Evolutionary conservation across 2,113 vertebrate species (phyloP), one percentile per base, ranked within the genome.

Genomic region (Prionailurus bengalensis): DNA sequence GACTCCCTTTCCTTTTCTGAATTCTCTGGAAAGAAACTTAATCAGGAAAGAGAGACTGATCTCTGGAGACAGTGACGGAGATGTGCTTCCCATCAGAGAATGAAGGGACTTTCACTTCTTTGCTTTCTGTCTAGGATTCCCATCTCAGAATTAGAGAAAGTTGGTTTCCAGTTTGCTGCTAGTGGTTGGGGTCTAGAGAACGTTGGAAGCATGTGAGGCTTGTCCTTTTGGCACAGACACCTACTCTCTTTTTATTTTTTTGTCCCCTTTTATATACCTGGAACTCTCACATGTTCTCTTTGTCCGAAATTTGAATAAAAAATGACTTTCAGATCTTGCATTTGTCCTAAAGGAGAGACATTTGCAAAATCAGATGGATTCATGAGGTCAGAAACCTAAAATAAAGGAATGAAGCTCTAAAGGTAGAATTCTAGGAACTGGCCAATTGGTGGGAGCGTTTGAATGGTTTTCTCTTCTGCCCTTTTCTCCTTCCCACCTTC

Each of bases 351-450:
- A 58, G 36, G 51, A 88, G 51, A 82, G 31, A 71, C 73, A 15
- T 86, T 89, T 89, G 45, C 42, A 83, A 94, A 95, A 55, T 7
- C 51, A 94, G 45, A 48, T 68, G 48, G 27, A 61, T 53, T 87
- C 19, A 31, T 31, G 78, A 93, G 33, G 96, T 97, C 91, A 97
- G 97, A 96, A 36, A 94, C 86, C 86, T 83, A 97, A 91, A 94
- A 48, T 89, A 98, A 98, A 1, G 0, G 25, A 33, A 25, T 82
- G 61, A 63, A 92, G 61, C 23, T n/a, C 48, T 19, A 10, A 45
- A 68, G 70, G 15, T 31, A 66, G 68, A 89, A 87, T 70, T 93
- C 51, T 4, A 73, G 51, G 36, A 63, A 36, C 73, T 5, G 45
- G 39, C 27, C 23, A 71, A 4, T 71, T 68, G 55, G n/a, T 58